phyloP scores from a whole-genome alignment of 2,113 vertebrate genomes.

The Perccottus glenii region DNA sequence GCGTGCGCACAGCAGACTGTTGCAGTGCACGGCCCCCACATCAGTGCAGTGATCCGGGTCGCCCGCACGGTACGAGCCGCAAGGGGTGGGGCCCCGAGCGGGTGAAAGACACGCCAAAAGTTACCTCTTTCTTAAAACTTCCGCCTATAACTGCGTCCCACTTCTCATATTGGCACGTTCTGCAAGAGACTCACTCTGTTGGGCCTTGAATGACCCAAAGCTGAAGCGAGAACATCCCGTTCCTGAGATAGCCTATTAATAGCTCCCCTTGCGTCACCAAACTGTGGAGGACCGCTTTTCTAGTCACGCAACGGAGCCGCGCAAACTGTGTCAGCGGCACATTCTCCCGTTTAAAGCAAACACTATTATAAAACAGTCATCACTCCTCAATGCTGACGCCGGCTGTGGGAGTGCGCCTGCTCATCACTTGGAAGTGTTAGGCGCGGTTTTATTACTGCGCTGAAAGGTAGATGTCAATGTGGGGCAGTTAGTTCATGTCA shows the following conservation, averaged over 20 bases:
- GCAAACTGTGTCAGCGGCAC: constrained; percentile 62
- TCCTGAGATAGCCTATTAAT: constrained; percentile 80
- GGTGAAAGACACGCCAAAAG: not conserved
- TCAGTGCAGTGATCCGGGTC: constrained; percentile 12
- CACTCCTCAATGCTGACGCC: constrained; percentile 52
- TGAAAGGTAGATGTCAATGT: constrained; percentile 4
- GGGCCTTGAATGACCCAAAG: constrained; percentile 78
- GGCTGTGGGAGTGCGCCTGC: constrained; percentile 25
- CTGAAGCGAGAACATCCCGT: constrained; percentile 78
- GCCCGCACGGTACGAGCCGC: constrained; percentile 31
- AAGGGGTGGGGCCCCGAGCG: not conserved
- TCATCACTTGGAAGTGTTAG: constrained; percentile 42
- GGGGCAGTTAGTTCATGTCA: constrained; percentile 1
- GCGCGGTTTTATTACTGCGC: constrained; percentile 42
- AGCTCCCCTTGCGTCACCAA: constrained; percentile 81
- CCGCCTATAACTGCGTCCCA: not conserved
- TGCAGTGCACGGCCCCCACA: constrained; percentile 15
- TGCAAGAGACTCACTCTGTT: constrained; percentile 29
- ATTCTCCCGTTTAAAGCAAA: constrained; percentile 49
- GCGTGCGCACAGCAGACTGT: constrained; percentile 19
- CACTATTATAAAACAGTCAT: constrained; percentile 67
- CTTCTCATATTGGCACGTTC: constrained; percentile 15
- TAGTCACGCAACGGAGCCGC: constrained; percentile 74
- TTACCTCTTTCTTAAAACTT: constrained; percentile 22
- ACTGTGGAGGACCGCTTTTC: constrained; percentile 68